Base-by-base conservation (phyloP, 2,888 invertebrate genomes). In the Celastrina argiolus region DNA sequence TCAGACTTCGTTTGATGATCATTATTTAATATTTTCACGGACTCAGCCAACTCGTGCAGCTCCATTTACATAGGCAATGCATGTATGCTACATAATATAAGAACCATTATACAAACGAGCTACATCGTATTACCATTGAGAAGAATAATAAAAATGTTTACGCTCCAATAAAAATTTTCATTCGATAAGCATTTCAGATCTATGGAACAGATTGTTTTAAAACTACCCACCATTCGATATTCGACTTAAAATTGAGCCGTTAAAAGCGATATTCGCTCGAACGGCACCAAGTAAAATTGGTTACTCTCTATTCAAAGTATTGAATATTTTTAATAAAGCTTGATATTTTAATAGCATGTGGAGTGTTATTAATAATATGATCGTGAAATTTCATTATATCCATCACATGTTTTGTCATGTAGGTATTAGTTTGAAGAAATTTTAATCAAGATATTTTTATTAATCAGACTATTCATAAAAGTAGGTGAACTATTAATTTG, bases 161-260 rank as follows among this genome's bases (percentile, higher is more conserved):
- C 34, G 61, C 36, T 61, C 61, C 61, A 61, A 61, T 61, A 61
- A 61, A 61, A 61, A 61, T 61, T 61, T 61, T 61, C 61, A 61
- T 61, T 61, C 61, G 61, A 61, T 61, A 61, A 61, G 61, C 61
- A 61, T 61, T 61, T 61, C 61, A 61, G 36, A 61, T 39, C 61
- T 61, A 39, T 36, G 61, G 36, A 61, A 61, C 61, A 61, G 61
- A 61, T 61, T 61, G 61, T 61, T 61, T 61, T 22, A 61, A 61
- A 61, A 18, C 12, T 39, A 39, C 39, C 39, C 12, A 36, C 6
- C 36, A 12, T 36, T 36, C 36, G 22, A 61, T 61, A 61, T 36
- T 39, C 14, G 22, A 39, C 22, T 18, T 39, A 39, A 61, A 18
- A 22, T 12, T 2, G 7, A 14, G 1, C 10, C 2, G 22, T n/a